Conservation (phyloP, 2,888 invertebrate genomes). For the Euclidia mi region DNA sequence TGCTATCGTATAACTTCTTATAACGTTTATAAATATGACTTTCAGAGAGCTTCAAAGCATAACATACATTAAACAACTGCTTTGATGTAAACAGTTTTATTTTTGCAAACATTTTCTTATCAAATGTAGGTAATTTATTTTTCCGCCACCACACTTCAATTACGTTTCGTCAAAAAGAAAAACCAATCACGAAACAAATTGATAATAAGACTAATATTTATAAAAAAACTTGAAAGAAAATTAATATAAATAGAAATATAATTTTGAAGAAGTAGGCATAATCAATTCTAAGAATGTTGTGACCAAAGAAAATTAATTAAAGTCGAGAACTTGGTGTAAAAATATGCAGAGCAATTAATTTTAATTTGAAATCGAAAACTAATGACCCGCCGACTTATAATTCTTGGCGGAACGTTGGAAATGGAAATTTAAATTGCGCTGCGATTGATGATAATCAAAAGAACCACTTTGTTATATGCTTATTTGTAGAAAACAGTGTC, state of each 20-base stretch:
- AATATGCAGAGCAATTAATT: constrained; percentile 39
- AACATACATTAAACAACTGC: too few species aligned
- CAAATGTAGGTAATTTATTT: too few species aligned
- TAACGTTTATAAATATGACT: too few species aligned
- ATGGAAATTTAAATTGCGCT: not conserved
- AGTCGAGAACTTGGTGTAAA: constrained; percentile 15
- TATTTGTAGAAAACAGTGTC: too few species aligned
- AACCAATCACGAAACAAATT: too few species aligned
- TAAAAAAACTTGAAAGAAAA: not conserved
- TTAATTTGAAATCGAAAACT: constrained; percentile 36
- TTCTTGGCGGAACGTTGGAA: constrained; percentile 7
- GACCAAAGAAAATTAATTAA: constrained; percentile 32
- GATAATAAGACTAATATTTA: too few species aligned
- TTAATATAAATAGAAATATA: not conserved
- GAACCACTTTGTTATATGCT: too few species aligned
- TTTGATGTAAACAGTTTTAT: too few species aligned
- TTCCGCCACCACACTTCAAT: not conserved
- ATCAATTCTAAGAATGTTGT: not conserved
- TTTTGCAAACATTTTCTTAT: too few species aligned
- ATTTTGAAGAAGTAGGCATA: not conserved
- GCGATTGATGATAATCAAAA: too few species aligned
- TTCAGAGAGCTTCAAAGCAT: too few species aligned
- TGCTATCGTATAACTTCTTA: too few species aligned
- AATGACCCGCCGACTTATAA: constrained; percentile 24
- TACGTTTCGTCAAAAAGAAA: not conserved